These are phyloP conservation scores for Tachycineta bicolor DNA, from an alignment of 2,113 vertebrate species.

Conservation along the genomic window DNA sequence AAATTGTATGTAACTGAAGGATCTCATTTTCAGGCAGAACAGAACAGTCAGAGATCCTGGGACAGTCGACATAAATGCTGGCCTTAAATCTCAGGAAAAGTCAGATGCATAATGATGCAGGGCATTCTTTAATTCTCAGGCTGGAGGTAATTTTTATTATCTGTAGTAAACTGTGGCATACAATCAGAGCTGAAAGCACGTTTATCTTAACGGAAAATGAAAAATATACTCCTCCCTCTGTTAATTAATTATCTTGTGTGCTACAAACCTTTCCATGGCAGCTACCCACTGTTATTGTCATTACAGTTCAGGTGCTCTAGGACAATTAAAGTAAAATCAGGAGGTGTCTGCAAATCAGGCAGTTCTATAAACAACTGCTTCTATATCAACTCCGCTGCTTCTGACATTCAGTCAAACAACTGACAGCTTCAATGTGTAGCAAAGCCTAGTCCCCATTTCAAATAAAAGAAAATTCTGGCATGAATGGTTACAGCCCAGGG, in stretches of 20 bases:
- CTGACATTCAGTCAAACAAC: not conserved
- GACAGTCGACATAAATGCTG: not conserved
- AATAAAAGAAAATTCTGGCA: not conserved
- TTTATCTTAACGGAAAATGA: conserved; percentile 38
- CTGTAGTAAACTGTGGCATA: not conserved
- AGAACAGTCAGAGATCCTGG: not conserved
- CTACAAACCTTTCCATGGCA: not conserved
- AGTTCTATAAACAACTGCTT: conserved; percentile 17
- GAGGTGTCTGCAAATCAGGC: conserved; percentile 27
- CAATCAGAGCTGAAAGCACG: not conserved
- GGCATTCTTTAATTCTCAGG: not conserved
- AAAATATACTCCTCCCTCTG: conserved; percentile 7
- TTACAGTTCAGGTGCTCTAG: not conserved
- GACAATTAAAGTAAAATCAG: conserved; percentile 17
- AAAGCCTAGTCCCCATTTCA: not conserved
- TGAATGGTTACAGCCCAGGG: not conserved
- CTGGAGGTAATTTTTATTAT: conserved; percentile 12
- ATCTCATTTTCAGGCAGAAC: not conserved
- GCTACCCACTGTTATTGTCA: not conserved
- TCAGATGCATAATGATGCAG: not conserved
- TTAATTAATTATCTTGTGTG: not conserved
- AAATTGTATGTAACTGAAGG: not conserved
- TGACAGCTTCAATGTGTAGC: not conserved
- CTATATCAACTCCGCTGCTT: not conserved
- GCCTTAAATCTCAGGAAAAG: not conserved